A percentile compares a stretch with the other conserved stretches of the same genome.
Conservation (phyloP, 2,797 vertebrate genomes). For the Sebastiscus tertius region DNA sequence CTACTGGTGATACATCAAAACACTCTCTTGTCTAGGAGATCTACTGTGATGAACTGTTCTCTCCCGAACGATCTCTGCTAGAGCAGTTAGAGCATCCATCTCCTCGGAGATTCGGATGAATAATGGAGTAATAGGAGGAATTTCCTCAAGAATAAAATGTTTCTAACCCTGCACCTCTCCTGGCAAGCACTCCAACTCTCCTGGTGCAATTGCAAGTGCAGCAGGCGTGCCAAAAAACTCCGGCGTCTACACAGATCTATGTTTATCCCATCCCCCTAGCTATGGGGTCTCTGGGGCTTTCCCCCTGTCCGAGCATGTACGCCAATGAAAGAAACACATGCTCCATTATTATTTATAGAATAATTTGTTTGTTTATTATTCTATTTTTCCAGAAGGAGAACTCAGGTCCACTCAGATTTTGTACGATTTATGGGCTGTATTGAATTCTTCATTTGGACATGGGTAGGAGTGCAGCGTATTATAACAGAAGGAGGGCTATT, state of each 20-base stretch:
- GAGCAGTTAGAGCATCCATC: conserved; percentile 76
- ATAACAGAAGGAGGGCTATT: conserved; percentile 41
- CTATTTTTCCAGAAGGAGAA: conserved; percentile 70
- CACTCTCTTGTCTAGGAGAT: conserved; percentile 64
- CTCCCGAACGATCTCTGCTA: conserved; percentile 73
- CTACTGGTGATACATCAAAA: conserved; percentile 68
- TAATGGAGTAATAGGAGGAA: conserved; percentile 81
- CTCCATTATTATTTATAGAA: conserved; percentile 82
- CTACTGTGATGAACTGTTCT: conserved; percentile 69
- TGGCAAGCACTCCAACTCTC: conserved; percentile 70
- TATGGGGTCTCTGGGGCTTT: conserved; percentile 75
- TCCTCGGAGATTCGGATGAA: conserved; percentile 78
- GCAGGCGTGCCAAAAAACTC: conserved; percentile 62
- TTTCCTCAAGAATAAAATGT: conserved; percentile 82
- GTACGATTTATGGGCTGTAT: conserved; percentile 62
- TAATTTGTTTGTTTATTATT: conserved; percentile 81
- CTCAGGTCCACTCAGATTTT: conserved; percentile 49
- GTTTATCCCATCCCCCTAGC: conserved; percentile 70
- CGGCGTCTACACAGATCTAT: conserved; percentile 67
- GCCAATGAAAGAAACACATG: conserved; percentile 79
- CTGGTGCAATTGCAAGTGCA: conserved; percentile 58
- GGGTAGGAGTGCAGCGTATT: conserved; percentile 23
- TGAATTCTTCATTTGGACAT: conserved; percentile 65
- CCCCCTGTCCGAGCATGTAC: conserved; percentile 59
- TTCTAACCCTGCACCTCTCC: conserved; percentile 78